These are phyloP conservation scores for Calcarius lapponicus DNA, from an alignment of 2,797 vertebrate genomes.

Conservation along the genomic window DNA sequence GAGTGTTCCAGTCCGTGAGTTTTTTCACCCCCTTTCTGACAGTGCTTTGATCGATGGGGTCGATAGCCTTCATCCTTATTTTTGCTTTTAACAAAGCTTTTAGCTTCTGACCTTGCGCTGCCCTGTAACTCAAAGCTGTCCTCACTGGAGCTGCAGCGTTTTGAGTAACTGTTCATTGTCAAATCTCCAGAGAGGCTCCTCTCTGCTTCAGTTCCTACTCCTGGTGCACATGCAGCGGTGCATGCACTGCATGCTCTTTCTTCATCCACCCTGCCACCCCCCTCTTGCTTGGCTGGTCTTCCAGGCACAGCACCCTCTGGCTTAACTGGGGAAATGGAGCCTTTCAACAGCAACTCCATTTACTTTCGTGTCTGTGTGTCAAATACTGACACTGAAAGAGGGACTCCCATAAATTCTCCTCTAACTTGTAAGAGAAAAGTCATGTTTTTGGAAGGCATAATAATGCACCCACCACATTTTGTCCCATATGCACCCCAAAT, in stretches of 20 bases:
- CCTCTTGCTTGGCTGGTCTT: slow-evolving; percentile 3
- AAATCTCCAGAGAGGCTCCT: neutral
- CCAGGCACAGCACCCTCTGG: slow-evolving; percentile 27
- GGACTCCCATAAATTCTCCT: neutral
- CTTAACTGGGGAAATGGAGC: slow-evolving; percentile 14
- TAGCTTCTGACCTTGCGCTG: slow-evolving; percentile 76
- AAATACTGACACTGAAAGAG: neutral
- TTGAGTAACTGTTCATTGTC: slow-evolving; percentile 57
- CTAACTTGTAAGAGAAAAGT: neutral
- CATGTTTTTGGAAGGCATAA: neutral
- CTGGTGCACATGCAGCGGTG: neutral
- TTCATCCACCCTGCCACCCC: neutral
- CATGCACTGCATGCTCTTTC: neutral
- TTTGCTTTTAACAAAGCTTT: slow-evolving; percentile 67
- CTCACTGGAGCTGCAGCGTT: slow-evolving; percentile 69
- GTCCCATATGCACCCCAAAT: neutral
- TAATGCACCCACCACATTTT: neutral
- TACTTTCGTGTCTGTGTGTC: neutral
- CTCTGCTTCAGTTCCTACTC: neutral
- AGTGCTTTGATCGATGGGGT: slow-evolving; percentile 56
- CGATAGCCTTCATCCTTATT: slow-evolving; percentile 61
- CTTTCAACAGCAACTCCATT: slow-evolving; percentile 4
- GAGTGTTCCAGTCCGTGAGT: slow-evolving; percentile 64
- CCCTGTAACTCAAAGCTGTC: slow-evolving; percentile 80
- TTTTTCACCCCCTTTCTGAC: slow-evolving; percentile 50